Base-by-base conservation (phyloP, 2,888 invertebrate genomes). In the Thelaira solivaga region DNA sequence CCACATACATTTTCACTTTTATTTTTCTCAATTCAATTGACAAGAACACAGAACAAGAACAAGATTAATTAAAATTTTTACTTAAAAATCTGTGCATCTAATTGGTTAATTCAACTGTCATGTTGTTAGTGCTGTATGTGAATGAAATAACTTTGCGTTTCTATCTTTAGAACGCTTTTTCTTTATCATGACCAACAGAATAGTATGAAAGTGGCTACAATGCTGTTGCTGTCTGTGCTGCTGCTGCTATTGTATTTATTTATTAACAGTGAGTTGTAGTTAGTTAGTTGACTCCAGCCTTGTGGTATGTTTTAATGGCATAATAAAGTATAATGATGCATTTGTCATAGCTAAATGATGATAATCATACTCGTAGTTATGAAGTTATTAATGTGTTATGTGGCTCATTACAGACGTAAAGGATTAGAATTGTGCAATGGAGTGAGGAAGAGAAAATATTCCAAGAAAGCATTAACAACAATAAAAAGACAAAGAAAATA, bases 271-370 rank as follows among this genome's bases (percentile, higher is more conserved):
- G n/a, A n/a, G 16, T 10, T 24, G 43, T 34, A 57, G 26, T 13
- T 51, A 57, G 69, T 18, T 61, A 22, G 41, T 69, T 61, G 34
- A 61, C 31, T 69, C 51, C 59, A 51, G 51, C 59, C n/a, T n/a
- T 69, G 49, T 69, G 51, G 41, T 41, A 51, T 31, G 22, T 57
- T 57, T 11, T 68, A 68, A 57, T 57, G 59, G 20, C 68, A 47
- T 59, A 24, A 47, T 36, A 43, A 49, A 69, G 10, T 36, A 69
- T 69, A 69, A 69, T 69, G 59, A 69, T 49, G 57, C 39, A 69
- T 69, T 69, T 59, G 34, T 34, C 13, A 59, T 47, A 59, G 26
- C 36, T 26, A 69, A 59, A 55, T 57, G 47, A 59, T 47, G 47
- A 20, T 47, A 31, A 39, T 20, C 18, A 45, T 47, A 31, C 26